Conservation (phyloP, 2,797 vertebrate species). For the Rachycentron canadum region DNA sequence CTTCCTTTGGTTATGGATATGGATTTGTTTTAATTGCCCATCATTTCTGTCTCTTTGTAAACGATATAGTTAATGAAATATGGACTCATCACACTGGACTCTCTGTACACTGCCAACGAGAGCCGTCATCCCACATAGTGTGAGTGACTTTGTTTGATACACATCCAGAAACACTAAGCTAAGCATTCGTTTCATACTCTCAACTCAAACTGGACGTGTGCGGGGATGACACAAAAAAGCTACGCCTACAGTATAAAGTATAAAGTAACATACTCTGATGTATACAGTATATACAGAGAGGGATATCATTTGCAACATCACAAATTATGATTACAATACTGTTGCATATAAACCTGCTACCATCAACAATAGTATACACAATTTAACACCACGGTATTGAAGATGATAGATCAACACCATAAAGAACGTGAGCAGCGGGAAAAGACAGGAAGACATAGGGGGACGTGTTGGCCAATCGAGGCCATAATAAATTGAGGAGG, state of each 20-base stretch:
- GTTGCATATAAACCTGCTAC: neutral
- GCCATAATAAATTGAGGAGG: conserved; percentile 44
- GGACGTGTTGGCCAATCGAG: conserved; percentile 9
- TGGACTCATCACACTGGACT: neutral
- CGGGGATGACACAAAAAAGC: neutral
- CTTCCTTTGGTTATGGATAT: neutral
- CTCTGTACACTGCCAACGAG: neutral
- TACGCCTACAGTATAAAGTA: neutral
- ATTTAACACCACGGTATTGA: neutral
- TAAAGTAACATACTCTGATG: neutral
- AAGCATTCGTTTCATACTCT: neutral
- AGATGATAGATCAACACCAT: neutral
- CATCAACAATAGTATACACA: neutral
- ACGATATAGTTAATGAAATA: neutral
- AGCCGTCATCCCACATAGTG: neutral
- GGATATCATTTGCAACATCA: neutral
- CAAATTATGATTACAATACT: neutral
- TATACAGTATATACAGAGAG: neutral
- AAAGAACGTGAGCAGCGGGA: neutral
- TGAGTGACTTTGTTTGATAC: neutral
- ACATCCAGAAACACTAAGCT: neutral
- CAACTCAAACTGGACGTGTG: neutral
- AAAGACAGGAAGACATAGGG: neutral
- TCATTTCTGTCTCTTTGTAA: neutral
- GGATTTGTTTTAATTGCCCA: conserved; percentile 13